phyloP scores from a whole-genome alignment of 1,140 invertebrate species.

The Dendrolimus punctatus region DNA sequence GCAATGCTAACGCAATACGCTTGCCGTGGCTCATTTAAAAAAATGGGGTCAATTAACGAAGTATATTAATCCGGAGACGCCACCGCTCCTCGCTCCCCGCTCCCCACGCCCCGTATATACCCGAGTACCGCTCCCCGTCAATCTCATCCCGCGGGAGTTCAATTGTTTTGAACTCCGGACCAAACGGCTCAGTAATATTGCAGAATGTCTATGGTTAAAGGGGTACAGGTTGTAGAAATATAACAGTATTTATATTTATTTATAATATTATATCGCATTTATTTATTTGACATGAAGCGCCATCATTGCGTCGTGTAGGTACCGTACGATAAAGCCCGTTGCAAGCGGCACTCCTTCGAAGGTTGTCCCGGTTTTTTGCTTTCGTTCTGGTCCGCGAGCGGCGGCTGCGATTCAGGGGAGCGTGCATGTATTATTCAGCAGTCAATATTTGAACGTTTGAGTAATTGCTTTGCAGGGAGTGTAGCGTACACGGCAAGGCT shows the following conservation, averaged over 20 bases:
- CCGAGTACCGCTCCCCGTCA: constrained; percentile 15
- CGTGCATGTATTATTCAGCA: constrained; percentile 50
- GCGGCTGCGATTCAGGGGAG: constrained; percentile 39
- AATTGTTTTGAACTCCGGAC: constrained; percentile 59
- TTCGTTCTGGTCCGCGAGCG: constrained; percentile 54
- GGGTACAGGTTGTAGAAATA: constrained; percentile 66
- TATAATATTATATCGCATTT: constrained; percentile 66
- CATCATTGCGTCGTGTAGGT: constrained; percentile 18
- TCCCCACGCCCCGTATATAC: constrained; percentile 10
- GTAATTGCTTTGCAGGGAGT: constrained; percentile 59
- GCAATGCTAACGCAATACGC: constrained; percentile 15
- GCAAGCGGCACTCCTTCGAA: constrained; percentile 69
- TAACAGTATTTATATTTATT: constrained; percentile 61
- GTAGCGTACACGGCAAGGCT: constrained; percentile 44
- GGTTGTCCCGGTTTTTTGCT: constrained; percentile 73
- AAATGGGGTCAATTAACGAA: constrained; percentile 63
- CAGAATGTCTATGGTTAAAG: constrained; percentile 56
- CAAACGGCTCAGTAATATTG: constrained; percentile 54
- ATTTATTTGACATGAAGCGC: constrained; percentile 63
- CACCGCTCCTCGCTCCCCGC: constrained; percentile 23
- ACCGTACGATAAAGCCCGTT: constrained; percentile 12
- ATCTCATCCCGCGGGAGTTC: constrained; percentile 37
- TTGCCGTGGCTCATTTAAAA: constrained; percentile 40
- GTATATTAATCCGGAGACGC: constrained; percentile 54
- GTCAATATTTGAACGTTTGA: constrained; percentile 43